These are phyloP conservation scores for Pseudopipra pipra DNA, from an alignment of 2,113 vertebrate genomes.

Conservation along the genomic window DNA sequence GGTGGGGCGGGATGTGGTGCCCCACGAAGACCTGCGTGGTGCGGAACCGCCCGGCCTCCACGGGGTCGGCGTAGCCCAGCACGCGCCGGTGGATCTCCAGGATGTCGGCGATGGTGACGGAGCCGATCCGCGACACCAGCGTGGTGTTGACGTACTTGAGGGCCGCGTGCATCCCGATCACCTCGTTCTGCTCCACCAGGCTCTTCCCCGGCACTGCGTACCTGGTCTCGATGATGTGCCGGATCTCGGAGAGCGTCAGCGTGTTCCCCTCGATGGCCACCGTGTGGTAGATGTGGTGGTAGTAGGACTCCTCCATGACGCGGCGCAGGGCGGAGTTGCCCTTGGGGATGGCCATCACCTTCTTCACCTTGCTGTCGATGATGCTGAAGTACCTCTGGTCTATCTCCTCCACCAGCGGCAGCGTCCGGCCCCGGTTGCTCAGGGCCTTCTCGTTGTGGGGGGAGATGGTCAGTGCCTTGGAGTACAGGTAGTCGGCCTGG, in stretches of 20 bases:
- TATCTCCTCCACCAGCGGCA: conserved; percentile 94
- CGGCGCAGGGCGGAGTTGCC: conserved; percentile 89
- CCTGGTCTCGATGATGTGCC: conserved; percentile 94
- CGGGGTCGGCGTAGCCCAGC: conserved; percentile 91
- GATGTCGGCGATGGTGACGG: conserved; percentile 80
- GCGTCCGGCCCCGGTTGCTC: conserved; percentile 87
- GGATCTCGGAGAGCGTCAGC: conserved; percentile 90
- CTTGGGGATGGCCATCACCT: conserved; percentile 94
- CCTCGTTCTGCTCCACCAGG: conserved; percentile 95
- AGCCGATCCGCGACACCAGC: conserved; percentile 81
- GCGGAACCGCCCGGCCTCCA: conserved; percentile 90
- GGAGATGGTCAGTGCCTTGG: conserved; percentile 87
- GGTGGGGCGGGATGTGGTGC: conserved; percentile 92
- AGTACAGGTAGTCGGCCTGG: conserved; percentile 92
- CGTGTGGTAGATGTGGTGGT: conserved; percentile 98
- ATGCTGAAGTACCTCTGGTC: conserved; percentile 93
- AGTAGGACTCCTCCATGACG: conserved; percentile 97
- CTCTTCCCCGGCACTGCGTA: conserved; percentile 93
- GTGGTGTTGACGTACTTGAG: conserved; percentile 95
- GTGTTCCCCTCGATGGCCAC: conserved; percentile 99
- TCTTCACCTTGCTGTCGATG: conserved; percentile 92
- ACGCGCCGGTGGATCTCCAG: conserved; percentile 92
- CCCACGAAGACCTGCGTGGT: conserved; percentile 92
- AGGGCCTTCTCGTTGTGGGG: conserved; percentile 90
- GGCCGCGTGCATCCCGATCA: conserved; percentile 91